Base-by-base conservation (phyloP, 1,140 invertebrate genomes). In the Hyphantria cunea region DNA sequence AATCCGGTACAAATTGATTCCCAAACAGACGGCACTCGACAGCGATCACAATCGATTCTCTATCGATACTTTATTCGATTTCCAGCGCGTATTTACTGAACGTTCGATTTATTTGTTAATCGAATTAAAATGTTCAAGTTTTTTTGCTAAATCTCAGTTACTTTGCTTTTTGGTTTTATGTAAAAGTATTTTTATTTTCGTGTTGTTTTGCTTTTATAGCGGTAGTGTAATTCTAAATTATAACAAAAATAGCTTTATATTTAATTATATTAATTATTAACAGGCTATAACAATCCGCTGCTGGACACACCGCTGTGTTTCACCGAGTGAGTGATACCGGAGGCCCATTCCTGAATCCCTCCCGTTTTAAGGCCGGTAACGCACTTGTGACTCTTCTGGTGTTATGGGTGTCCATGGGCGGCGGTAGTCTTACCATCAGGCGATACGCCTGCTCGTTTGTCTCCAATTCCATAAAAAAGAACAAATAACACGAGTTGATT, bases 81-180 rank as follows among this genome's bases (percentile, higher is more conserved):
- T 0, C 6, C 17, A 9, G 17, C 45, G 25, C 31, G 39, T 1
- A 7, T 45, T 55, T 55, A 13, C 52, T 11, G 13, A 55, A 13
- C 52, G 25, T 55, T 55, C 12, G n/a, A 45, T 55, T 55, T 8
- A 10, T 44, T 14, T 33, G 31, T 32, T 44, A 33, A 25, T 33
- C 52, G 31, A 42, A 53, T 53, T 53, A 42, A 42, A 11, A 42
- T 53, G 15, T 6, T 37, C 0, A 11, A 45, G 14, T 53, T 37
- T 33, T 10, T 56, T 48, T 48, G 11, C 8, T 45, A 55, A 6
- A 53, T 42, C 34, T 11, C 50, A 5, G 17, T 45, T n/a, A 54
- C 10, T 42, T 17, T 48, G 14, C 7, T 5, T 42, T 54, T 41
- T 50, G 32, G 8, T 50, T 50, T 37, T 8, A 12, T 12, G 3